A percentile compares a stretch with the other conserved stretches of the same genome.
Conservation (phyloP, 2,888 invertebrate species). For the Drosophila paracracens region DNA sequence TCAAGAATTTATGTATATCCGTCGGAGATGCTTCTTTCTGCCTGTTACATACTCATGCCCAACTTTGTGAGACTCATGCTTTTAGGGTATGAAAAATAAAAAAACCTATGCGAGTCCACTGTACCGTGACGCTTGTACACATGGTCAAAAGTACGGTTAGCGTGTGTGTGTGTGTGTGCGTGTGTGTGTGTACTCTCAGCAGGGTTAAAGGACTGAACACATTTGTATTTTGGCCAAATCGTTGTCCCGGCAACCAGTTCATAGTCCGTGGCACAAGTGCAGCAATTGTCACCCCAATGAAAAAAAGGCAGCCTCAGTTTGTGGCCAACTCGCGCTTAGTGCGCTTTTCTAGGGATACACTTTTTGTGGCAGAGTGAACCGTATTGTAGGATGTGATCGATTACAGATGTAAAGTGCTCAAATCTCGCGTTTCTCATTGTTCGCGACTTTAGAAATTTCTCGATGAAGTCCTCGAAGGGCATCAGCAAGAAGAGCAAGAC, state of each 20-base stretch:
- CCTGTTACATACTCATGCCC: not conserved
- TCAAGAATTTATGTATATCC: not conserved
- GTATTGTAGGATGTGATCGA: conserved; percentile 67
- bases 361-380: conserved; percentile 1
- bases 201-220: conserved; percentile 52
- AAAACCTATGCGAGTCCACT: conserved; percentile 23
- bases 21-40: fast-evolving
- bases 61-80: not conserved
- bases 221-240: conserved; percentile 69
- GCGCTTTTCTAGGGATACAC: conserved; percentile 24
- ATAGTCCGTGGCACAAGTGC: conserved; percentile 34
- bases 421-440: conserved; percentile 17
- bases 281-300: conserved; percentile 60
- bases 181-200: conserved; percentile 13
- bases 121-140: conserved; percentile 56
- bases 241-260: conserved; percentile 67
- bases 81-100: not conserved
- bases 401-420: conserved; percentile 35
- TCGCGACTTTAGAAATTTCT: conserved; percentile 74
- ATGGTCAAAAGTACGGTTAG: conserved; percentile 22
- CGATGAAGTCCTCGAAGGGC: conserved; percentile 83
- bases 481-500: conserved; percentile 85
- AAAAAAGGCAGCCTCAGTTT: conserved; percentile 56
- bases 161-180: not conserved
- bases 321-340: conserved; percentile 52